Percentiles rank a stretch among this genome's conserved stretches.
Conservation (phyloP, 2,797 vertebrate genomes). For the Tragelaphus oryx region DNA sequence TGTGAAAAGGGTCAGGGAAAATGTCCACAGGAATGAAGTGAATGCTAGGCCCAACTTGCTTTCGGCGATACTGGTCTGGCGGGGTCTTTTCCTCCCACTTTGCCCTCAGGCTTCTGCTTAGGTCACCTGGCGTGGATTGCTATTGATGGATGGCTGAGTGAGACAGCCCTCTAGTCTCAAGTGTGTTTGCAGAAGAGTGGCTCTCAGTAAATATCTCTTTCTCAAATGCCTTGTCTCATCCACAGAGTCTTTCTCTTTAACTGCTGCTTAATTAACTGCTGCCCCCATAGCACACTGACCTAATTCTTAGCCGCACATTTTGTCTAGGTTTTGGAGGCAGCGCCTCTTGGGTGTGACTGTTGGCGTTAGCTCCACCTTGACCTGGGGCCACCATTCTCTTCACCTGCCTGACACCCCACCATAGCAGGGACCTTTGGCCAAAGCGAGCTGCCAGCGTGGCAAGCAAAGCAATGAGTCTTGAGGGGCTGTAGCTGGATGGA, state of each 20-base stretch:
- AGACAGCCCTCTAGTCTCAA: constrained; percentile 62
- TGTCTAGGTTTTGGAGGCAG: neutral
- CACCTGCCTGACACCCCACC: neutral
- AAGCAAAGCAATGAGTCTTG: neutral
- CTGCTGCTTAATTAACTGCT: constrained; percentile 46
- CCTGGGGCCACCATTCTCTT: neutral
- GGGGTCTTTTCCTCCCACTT: constrained; percentile 37
- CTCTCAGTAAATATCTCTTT: constrained; percentile 54
- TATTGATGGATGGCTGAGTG: constrained; percentile 50
- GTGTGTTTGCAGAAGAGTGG: constrained; percentile 64
- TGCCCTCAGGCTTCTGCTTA: constrained; percentile 19
- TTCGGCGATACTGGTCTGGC: neutral
- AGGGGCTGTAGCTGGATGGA: neutral
- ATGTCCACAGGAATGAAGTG: neutral
- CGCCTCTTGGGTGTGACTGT: neutral
- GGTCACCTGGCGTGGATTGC: constrained; percentile 39
- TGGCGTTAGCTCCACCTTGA: neutral
- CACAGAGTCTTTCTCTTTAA: constrained; percentile 20
- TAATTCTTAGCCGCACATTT: constrained; percentile 42
- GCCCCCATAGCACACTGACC: constrained; percentile 50
- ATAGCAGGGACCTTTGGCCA: neutral
- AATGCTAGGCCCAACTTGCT: neutral
- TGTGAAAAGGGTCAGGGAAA: constrained; percentile 3
- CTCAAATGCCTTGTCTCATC: constrained; percentile 51
- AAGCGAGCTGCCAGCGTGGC: neutral